Percentiles rank a stretch among this genome's conserved stretches.
These are phyloP conservation scores for Tiaroga cobitis DNA, from an alignment of 2,797 vertebrate genomes.

Conservation along the genomic window DNA sequence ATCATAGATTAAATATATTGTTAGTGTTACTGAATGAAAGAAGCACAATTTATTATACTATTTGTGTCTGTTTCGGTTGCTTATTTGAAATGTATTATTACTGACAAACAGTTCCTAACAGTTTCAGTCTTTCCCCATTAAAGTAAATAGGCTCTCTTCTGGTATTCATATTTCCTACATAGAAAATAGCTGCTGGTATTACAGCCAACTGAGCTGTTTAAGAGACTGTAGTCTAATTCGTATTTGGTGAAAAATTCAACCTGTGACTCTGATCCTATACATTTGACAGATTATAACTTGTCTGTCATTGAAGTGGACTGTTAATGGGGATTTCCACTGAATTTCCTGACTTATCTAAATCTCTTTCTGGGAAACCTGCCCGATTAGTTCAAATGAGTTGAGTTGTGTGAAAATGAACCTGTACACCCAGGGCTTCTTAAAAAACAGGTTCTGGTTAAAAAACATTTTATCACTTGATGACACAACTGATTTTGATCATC, in stretches of 20 bases:
- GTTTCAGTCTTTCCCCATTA: background rate
- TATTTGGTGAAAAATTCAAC: background rate
- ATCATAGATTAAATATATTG: background rate
- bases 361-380: background rate
- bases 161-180: background rate
- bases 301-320: background rate
- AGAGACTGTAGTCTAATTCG: background rate
- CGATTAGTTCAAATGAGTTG: background rate
- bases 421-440: constrained; percentile 3
- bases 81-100: background rate
- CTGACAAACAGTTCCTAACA: background rate
- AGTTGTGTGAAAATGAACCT: constrained; percentile 4
- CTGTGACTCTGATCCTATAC: background rate
- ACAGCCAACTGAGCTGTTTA: background rate
- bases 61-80: background rate
- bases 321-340: background rate
- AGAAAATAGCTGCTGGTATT: background rate
- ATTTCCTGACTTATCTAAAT: background rate
- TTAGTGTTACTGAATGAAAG: background rate
- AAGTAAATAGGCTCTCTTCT: background rate
- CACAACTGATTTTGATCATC: background rate
- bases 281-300: background rate
- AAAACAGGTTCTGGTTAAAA: constrained; percentile 6
- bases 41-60: background rate
- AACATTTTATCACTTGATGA: background rate